phyloP scores from a whole-genome alignment of 2,888 invertebrate genomes.

The Gymnoscelis rufifasciata region DNA sequence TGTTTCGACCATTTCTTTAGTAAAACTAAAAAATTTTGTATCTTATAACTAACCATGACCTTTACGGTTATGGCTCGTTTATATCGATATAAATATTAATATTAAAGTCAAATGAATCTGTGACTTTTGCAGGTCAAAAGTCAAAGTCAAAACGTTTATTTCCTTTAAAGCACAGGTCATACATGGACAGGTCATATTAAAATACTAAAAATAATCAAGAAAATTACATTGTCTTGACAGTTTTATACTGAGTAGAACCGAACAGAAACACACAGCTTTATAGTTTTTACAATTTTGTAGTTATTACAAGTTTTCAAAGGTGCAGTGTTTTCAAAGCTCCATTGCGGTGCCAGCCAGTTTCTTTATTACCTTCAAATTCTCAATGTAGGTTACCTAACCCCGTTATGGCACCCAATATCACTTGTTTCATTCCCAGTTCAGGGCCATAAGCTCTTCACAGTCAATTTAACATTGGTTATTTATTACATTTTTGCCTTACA shows the following conservation, averaged over 20 bases:
- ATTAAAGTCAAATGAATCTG: too few species aligned
- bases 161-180: too few species aligned
- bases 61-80: neutral
- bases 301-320: too few species aligned
- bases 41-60: slow-evolving; percentile 1
- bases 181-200: too few species aligned
- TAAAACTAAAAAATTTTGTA: slow-evolving; percentile 36
- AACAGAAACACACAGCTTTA: too few species aligned
- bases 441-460: slow-evolving; percentile 67
- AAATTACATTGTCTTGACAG: too few species aligned
- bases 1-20: slow-evolving; percentile 54
- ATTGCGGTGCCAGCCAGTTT: neutral
- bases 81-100: neutral
- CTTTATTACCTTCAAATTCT: slow-evolving; percentile 17
- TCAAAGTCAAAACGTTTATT: too few species aligned
- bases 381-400: slow-evolving; percentile 21
- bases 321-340: neutral
- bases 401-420: slow-evolving; percentile 38
- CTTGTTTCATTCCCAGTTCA: slow-evolving; percentile 53
- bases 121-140: too few species aligned
- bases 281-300: too few species aligned
- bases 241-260: too few species aligned
- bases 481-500: slow-evolving; percentile 66
- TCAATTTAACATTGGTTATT: slow-evolving; percentile 74
- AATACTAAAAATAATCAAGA: too few species aligned